phyloP scores from a whole-genome alignment of 2,888 invertebrate species.

The Diarsia mendica region DNA sequence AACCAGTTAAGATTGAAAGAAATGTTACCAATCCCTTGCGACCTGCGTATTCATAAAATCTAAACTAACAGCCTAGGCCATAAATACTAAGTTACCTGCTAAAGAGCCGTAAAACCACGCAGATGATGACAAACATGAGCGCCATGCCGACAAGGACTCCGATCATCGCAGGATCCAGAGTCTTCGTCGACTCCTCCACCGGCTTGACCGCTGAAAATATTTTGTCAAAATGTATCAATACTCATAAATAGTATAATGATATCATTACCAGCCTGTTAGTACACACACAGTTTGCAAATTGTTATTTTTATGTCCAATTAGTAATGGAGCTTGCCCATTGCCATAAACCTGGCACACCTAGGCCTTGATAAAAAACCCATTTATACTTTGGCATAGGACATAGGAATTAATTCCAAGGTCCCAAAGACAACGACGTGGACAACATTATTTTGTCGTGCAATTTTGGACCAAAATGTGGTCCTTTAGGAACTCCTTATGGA shows the following conservation, averaged over 20 bases:
- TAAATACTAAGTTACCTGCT: slow-evolving; percentile 93
- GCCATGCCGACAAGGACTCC: slow-evolving; percentile 97
- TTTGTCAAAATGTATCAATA: neutral
- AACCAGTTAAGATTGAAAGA: neutral
- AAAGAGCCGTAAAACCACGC: slow-evolving; percentile 97
- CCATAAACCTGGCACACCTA: neutral
- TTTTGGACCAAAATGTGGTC: neutral
- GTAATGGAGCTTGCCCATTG: too few relatives aligned
- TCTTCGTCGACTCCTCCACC: slow-evolving; percentile 91
- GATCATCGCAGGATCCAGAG: slow-evolving; percentile 97
- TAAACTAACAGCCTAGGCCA: neutral
- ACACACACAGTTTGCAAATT: neutral
- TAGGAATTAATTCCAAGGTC: neutral
- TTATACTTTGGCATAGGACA: neutral
- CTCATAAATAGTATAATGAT: too few relatives aligned
- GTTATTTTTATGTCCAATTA: neutral
- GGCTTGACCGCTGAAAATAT: slow-evolving; percentile 89
- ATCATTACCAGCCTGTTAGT: neutral
- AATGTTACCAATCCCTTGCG: neutral
- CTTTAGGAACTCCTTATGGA: neutral
- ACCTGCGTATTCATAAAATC: neutral
- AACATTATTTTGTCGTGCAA: too few relatives aligned
- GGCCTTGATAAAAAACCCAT: neutral
- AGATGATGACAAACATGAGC: slow-evolving; percentile 98
- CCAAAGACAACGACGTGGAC: neutral